These are phyloP conservation scores for Drosophila tropicalis DNA, from an alignment of 1,140 invertebrate species.

Conservation along the genomic window DNA sequence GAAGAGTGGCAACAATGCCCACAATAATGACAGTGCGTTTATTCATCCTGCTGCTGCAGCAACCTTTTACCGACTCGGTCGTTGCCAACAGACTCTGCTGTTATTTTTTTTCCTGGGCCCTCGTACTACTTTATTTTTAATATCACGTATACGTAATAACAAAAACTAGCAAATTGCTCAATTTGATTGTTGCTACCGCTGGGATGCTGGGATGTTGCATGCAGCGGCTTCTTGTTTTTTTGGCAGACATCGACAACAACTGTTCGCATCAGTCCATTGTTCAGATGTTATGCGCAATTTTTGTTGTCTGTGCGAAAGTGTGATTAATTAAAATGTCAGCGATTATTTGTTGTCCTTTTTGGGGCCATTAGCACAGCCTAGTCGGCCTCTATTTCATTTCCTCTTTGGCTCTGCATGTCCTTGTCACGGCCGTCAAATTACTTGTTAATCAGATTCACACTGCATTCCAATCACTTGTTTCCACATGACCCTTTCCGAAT, in stretches of 20 bases:
- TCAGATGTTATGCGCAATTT: slow-evolving; percentile 53
- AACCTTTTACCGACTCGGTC: slow-evolving; percentile 19
- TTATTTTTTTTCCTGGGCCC: slow-evolving; percentile 44
- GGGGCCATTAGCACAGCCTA: slow-evolving; percentile 9
- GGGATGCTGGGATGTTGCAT: slow-evolving; percentile 46
- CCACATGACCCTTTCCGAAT: slow-evolving; percentile 19
- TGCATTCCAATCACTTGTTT: slow-evolving; percentile 2
- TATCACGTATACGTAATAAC: slow-evolving; percentile 65
- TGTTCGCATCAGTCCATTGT: slow-evolving; percentile 81
- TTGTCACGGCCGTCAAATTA: neutral
- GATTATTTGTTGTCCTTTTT: slow-evolving; percentile 32
- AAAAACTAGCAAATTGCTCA: slow-evolving; percentile 65
- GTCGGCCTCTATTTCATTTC: neutral
- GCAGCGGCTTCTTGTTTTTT: slow-evolving; percentile 48
- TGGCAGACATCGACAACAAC: slow-evolving; percentile 77
- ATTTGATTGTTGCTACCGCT: slow-evolving; percentile 56
- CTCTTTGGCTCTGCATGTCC: neutral
- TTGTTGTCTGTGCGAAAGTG: slow-evolving; percentile 6
- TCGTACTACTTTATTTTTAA: slow-evolving; percentile 76
- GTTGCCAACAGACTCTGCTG: slow-evolving; percentile 23
- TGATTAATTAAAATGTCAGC: slow-evolving; percentile 54
- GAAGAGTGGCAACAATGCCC: slow-evolving; percentile 68
- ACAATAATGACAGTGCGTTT: slow-evolving; percentile 75
- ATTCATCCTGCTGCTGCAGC: slow-evolving; percentile 65
- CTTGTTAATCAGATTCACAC: neutral